phyloP scores from a whole-genome alignment of 2,888 invertebrate genomes.

The Lithophane semibrunnea region DNA sequence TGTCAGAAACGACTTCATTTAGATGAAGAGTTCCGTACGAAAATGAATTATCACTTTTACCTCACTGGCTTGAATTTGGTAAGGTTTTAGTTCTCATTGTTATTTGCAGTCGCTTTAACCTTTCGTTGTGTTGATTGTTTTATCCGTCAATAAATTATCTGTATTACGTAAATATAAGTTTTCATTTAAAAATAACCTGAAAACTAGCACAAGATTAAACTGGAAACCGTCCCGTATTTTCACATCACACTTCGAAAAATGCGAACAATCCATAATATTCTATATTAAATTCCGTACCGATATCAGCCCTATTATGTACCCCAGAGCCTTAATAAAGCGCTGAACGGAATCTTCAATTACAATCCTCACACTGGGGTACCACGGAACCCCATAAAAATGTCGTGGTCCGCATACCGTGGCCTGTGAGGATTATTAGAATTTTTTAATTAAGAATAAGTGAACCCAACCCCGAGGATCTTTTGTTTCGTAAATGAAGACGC shows the following conservation, averaged over 20 bases:
- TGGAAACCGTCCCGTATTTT: slow-evolving; percentile 15
- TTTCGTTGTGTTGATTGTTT: too few species aligned
- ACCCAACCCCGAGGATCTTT: slow-evolving; percentile 51
- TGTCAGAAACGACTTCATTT: slow-evolving; percentile 8
- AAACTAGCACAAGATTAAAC: background rate
- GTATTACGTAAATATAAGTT: background rate
- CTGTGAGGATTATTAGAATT: slow-evolving; percentile 63
- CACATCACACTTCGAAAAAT: slow-evolving; percentile 48
- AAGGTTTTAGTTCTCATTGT: background rate
- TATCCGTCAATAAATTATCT: background rate
- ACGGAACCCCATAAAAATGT: slow-evolving; percentile 59
- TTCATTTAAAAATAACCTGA: background rate
- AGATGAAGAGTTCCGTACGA: slow-evolving; percentile 28
- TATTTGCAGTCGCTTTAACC: background rate
- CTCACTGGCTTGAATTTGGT: background rate
- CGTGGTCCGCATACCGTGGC: slow-evolving; percentile 54
- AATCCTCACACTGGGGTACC: slow-evolving; percentile 36
- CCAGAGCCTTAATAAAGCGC: slow-evolving; percentile 57
- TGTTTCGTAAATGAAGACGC: slow-evolving; percentile 67
- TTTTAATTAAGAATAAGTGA: slow-evolving; percentile 73
- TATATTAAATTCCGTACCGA: slow-evolving; percentile 62
- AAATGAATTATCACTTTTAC: background rate
- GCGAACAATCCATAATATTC: slow-evolving; percentile 48
- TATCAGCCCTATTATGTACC: slow-evolving; percentile 59
- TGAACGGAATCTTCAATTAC: slow-evolving; percentile 64